Conservation (phyloP, 2,113 vertebrate genomes). For the Indri indri region DNA sequence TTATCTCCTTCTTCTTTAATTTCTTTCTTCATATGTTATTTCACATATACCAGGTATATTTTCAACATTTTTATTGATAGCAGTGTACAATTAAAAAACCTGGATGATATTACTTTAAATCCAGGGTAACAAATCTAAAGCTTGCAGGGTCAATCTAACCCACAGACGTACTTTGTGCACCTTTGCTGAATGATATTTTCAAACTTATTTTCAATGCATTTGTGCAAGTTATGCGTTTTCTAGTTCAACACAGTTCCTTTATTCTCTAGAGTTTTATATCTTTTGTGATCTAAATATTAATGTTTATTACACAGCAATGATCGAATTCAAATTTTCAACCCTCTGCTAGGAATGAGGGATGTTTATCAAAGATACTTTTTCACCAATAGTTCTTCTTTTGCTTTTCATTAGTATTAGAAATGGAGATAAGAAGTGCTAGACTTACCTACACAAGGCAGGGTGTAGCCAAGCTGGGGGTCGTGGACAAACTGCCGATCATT, state of each 20-base stretch:
- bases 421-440: background rate
- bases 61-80: background rate
- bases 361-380: background rate
- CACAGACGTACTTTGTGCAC: background rate
- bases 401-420: background rate
- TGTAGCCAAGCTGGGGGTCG: constrained; percentile 89
- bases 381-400: background rate
- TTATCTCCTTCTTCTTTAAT: background rate
- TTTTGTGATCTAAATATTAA: background rate
- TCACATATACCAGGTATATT: background rate
- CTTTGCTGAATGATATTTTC: background rate
- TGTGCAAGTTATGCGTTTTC: background rate
- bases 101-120: background rate
- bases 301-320: background rate
- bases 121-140: background rate
- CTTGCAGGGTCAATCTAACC: background rate
- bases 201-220: background rate
- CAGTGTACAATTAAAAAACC: rapidly evolving
- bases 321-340: background rate
- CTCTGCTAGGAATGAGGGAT: background rate
- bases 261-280: background rate
- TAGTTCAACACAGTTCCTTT: background rate
- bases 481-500: constrained; percentile 91
- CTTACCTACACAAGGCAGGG: constrained; percentile 93
- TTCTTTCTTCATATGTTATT: background rate